Percentiles rank a stretch among this genome's conserved stretches.
These are phyloP conservation scores for Protosalanx chinensis DNA, from an alignment of 2,797 vertebrate genomes.

Conservation along the genomic window DNA sequence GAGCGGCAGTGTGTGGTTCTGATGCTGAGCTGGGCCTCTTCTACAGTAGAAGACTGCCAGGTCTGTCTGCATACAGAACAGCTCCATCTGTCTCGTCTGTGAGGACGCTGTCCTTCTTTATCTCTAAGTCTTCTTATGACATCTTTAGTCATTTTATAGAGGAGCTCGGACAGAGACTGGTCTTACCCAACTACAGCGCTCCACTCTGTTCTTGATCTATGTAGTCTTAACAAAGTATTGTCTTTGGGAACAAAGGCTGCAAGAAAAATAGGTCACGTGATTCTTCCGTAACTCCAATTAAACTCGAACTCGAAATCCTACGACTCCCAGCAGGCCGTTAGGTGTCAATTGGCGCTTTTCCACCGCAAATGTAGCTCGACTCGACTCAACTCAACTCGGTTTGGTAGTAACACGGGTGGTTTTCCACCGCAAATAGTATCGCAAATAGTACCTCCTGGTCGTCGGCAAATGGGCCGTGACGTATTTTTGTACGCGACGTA, in stretches of 20 bases:
- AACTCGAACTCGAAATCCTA: not conserved
- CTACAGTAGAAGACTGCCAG: not conserved
- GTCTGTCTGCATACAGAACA: conserved; percentile 1
- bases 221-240: not conserved
- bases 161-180: no score
- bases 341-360: no score
- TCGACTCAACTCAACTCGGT: no score
- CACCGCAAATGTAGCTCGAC: no score
- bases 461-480: no score
- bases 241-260: not conserved
- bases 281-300: not conserved
- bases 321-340: not conserved
- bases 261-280: not conserved
- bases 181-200: not conserved
- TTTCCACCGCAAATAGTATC: no score
- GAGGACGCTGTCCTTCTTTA: conserved; percentile 13
- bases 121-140: conserved; percentile 17
- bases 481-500: no score
- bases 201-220: not conserved
- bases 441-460: no score
- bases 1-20: not conserved
- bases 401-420: no score
- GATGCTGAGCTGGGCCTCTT: not conserved
- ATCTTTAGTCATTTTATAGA: not conserved
- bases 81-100: not conserved